Conservation (phyloP, 2,113 vertebrate genomes). For the Garra rufa region DNA sequence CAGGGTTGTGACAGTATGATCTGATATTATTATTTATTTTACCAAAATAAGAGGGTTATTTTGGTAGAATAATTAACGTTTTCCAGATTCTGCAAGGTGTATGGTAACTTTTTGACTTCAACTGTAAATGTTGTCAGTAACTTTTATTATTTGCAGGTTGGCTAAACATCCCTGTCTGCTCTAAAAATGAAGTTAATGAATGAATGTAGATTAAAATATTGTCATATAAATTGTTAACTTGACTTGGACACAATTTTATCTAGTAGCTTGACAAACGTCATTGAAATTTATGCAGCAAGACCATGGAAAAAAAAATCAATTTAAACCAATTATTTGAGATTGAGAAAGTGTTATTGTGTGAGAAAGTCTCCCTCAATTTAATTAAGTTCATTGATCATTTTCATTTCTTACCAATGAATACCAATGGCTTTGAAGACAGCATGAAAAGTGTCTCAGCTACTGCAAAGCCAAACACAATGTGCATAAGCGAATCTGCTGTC, state of each 20-base stretch:
- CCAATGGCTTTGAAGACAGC: slow-evolving; percentile 1
- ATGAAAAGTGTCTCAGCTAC: not conserved
- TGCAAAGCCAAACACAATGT: not conserved
- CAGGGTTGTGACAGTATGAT: too few species aligned
- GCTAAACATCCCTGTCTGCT: not conserved
- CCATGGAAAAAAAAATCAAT: slow-evolving; percentile 10
- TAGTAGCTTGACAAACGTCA: not conserved
- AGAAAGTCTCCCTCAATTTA: not conserved
- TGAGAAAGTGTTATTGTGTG: slow-evolving; percentile 17
- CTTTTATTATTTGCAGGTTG: too few species aligned
- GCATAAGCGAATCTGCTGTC: not conserved
- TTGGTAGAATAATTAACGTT: too few species aligned
- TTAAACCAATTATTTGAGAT: not conserved
- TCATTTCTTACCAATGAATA: slow-evolving; percentile 18
- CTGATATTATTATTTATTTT: too few species aligned
- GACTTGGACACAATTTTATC: not conserved
- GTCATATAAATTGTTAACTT: not conserved
- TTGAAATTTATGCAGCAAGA: not conserved
- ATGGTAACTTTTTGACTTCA: too few species aligned
- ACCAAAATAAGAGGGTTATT: too few species aligned
- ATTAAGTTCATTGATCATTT: slow-evolving; percentile 7
- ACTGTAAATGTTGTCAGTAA: too few species aligned
- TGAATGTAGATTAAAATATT: slow-evolving; percentile 1
- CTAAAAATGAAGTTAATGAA: not conserved
- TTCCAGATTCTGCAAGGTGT: too few species aligned